Evolutionary conservation across 2,888 invertebrate genomes (phyloP).

Genomic region (Tenodera sinensis): DNA sequence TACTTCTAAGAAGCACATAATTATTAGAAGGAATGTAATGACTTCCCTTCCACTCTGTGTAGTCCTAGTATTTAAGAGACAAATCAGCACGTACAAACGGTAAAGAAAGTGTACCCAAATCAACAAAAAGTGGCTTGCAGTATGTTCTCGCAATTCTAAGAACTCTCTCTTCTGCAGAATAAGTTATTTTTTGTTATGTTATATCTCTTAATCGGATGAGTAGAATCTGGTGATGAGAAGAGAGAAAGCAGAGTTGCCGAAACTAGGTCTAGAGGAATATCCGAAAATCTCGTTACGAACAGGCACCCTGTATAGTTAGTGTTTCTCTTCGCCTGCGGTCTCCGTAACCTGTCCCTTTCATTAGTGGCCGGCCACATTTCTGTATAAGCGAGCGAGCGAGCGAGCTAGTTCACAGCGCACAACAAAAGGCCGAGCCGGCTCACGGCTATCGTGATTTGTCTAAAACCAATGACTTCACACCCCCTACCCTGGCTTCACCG

Average conservation of each 20-base stretch:
- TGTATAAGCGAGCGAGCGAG: not conserved
- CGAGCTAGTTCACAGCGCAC: not conserved
- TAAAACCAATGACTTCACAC: constrained; percentile 6
- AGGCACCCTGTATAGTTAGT: not conserved
- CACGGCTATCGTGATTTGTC: not conserved
- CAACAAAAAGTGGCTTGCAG: too few species aligned
- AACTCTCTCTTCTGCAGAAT: too few species aligned
- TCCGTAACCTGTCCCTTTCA: not conserved
- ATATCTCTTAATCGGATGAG: too few species aligned
- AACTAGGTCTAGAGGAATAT: not conserved
- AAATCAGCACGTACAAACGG: too few species aligned
- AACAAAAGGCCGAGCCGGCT: not conserved
- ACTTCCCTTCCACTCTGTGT: too few species aligned
- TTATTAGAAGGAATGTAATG: too few species aligned
- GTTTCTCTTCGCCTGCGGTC: not conserved
- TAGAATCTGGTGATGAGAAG: too few species aligned
- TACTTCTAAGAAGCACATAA: too few species aligned
- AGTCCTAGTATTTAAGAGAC: too few species aligned
- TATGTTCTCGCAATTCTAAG: too few species aligned
- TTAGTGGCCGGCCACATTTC: not conserved
- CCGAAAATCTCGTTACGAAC: not conserved
- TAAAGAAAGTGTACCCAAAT: too few species aligned
- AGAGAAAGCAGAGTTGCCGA: not conserved
- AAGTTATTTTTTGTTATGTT: too few species aligned
- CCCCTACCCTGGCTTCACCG: not conserved